Percentiles rank a stretch among this genome's conserved stretches.
phyloP scores from a whole-genome alignment of 2,888 invertebrate species.

The Tipula vernalis region DNA sequence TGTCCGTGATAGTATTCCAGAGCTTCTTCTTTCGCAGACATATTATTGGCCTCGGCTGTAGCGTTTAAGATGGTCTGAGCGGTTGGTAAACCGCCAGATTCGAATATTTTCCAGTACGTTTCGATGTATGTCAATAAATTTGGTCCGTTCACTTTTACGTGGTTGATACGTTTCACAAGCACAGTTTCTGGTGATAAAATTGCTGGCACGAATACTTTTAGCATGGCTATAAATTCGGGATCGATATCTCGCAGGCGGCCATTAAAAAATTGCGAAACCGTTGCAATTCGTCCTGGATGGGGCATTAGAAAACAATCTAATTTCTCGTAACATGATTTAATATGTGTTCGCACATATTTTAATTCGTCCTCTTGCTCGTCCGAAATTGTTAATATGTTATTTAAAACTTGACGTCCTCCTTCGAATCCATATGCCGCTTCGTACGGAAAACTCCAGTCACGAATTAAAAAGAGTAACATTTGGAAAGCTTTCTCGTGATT shows the following conservation, averaged over 20 bases:
- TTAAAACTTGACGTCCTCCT: neutral
- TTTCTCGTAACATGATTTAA: neutral
- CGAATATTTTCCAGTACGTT: neutral
- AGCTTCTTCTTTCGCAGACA: slow-evolving; percentile 12
- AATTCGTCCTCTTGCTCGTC: neutral
- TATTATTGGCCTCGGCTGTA: neutral
- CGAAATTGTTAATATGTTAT: neutral
- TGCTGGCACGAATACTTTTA: neutral
- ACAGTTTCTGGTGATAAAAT: neutral
- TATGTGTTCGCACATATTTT: neutral
- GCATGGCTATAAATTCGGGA: neutral
- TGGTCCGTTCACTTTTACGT: neutral
- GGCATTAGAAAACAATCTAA: slow-evolving; percentile 11
- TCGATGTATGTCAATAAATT: neutral
- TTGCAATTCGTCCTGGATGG: slow-evolving; percentile 11
- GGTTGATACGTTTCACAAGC: neutral
- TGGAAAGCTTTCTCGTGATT: slow-evolving; percentile 12
- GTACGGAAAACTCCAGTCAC: slow-evolving; percentile 12
- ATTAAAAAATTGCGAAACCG: neutral
- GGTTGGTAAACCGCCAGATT: neutral
- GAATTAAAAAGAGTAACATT: slow-evolving; percentile 12
- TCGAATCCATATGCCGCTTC: neutral
- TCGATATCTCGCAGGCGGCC: slow-evolving; percentile 12
- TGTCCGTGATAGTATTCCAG: neutral
- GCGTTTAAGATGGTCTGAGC: neutral